These are phyloP conservation scores for Pseudopodoces humilis DNA, from an alignment of 2,113 vertebrate species.

Conservation along the genomic window DNA sequence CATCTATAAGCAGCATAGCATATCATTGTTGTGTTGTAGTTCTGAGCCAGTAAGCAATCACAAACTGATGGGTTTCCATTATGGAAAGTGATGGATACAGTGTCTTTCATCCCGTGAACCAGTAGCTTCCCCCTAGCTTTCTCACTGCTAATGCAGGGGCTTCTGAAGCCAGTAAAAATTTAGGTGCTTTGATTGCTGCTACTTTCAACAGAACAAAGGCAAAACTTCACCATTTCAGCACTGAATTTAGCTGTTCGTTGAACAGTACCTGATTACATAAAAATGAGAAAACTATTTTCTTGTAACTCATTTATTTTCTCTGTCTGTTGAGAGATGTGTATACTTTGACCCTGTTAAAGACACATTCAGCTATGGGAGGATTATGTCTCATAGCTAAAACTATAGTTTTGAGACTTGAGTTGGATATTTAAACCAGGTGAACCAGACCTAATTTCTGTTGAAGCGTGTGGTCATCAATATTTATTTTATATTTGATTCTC, in stretches of 20 bases:
- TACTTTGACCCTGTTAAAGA: background rate
- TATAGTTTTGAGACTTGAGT: background rate
- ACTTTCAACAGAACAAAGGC: background rate
- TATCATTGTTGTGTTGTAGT: background rate
- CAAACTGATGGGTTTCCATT: background rate
- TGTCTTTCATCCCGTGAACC: background rate
- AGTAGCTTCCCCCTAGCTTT: background rate
- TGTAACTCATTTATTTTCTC: background rate
- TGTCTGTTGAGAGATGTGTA: background rate
- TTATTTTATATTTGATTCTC: background rate
- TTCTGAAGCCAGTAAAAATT: background rate
- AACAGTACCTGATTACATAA: background rate
- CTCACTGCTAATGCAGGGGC: background rate
- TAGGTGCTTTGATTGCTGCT: background rate
- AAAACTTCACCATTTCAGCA: background rate
- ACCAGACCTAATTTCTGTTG: background rate
- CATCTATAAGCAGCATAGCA: accelerated
- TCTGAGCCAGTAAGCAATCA: background rate
- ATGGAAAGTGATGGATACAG: background rate
- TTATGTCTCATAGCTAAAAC: background rate
- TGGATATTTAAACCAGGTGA: background rate
- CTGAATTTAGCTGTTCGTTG: background rate
- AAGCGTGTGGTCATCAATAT: background rate
- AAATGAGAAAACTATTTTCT: background rate
- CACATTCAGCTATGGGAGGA: background rate